Evolutionary conservation across 2,797 vertebrate species (phyloP), one percentile per base, ranked within the genome.

Genomic region (Phoxinus dragarum): DNA sequence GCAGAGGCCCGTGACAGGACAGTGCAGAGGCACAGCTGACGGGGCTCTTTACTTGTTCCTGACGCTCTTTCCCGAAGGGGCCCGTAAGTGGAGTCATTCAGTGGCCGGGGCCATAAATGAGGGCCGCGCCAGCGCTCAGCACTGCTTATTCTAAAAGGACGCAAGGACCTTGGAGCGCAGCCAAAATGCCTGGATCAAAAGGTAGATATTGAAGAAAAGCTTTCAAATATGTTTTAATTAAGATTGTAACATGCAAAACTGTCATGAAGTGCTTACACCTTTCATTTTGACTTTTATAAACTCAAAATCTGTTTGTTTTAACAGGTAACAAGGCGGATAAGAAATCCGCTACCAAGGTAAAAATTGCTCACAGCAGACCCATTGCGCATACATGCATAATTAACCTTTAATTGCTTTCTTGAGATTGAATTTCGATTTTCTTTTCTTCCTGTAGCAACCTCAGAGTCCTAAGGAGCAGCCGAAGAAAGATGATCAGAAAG

Each of bases 401-500:
- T 72, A 11, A 81, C n/a, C 17, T 66, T 34, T 23, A 40, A 66
- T 12, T 14, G 38, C 23, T 9, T 80, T 34, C 6, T 16, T 44
- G 19, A 64, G 17, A 49, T 47, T 36, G 31, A 64, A 6, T 64
- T 21, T 73, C 71, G 56, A 36, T 72, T n/a, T 76, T 27, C 17
- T 88, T 86, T 2, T 83, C 10, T 73, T 81, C 75, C 69, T 59
- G 77, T 79, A 96, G 95, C 95, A 94, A 93, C 94, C 94, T 91
- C 94, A 95, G 93, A 96, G 94, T 94, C 94, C 95, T 92, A 96
- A 96, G 93, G 96, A 96, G 82, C 95, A 96, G 89, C 94, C 95
- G 88, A 96, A 96, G 93, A 96, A 96, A 95, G 94, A 4, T 93
- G 95, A 96, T 94, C 95, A 96, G 94, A 96, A 96, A 95, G 94